Evolutionary conservation across 2,888 invertebrate genomes (phyloP).

Genomic region (Heterodera filipjevi): DNA sequence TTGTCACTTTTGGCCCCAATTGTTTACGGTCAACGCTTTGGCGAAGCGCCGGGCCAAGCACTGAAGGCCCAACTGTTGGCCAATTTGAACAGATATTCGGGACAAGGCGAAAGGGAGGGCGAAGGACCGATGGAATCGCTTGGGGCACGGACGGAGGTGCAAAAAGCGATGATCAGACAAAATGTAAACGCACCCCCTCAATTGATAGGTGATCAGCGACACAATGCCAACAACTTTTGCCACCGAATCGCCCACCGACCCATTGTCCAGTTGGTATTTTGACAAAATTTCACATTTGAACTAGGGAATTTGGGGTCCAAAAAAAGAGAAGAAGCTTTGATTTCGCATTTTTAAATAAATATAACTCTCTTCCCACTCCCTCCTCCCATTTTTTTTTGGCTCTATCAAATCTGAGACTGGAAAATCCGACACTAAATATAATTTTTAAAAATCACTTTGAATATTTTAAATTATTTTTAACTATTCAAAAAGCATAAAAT

Average conservation of each 20-base stretch:
- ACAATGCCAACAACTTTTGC: background rate
- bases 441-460: too few species aligned
- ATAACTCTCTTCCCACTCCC: too few species aligned
- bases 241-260: background rate
- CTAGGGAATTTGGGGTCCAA: too few species aligned
- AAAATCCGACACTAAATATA: too few species aligned
- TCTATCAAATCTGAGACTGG: too few species aligned
- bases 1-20: background rate
- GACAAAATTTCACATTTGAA: background rate
- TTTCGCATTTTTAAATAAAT: too few species aligned
- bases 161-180: background rate
- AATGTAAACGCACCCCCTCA: conserved; percentile 1
- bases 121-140: conserved; percentile 29
- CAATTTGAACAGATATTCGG: conserved; percentile 33
- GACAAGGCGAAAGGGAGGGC: background rate
- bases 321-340: too few species aligned
- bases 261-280: too few species aligned
- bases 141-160: background rate
- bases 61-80: conserved; percentile 30
- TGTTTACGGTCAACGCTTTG: background rate
- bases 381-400: too few species aligned
- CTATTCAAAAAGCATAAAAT: too few species aligned
- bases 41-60: conserved; percentile 14
- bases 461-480: too few species aligned
- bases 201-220: background rate